Evolutionary conservation across 1,140 invertebrate species (phyloP).

Genomic region (Subanguina moxae): DNA sequence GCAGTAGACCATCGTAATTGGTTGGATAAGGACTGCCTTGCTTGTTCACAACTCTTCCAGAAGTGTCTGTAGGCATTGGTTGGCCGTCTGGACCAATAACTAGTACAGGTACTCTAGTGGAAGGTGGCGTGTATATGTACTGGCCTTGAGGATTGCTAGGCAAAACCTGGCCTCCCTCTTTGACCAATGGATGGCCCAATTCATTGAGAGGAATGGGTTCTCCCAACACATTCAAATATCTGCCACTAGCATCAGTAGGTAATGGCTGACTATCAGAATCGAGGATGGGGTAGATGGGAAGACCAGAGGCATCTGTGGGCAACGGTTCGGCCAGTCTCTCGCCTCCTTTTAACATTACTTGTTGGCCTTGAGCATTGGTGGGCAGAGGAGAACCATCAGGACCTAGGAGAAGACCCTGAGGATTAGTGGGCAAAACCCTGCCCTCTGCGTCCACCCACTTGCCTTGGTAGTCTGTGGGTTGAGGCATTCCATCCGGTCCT

Average conservation of each 20-base stretch:
- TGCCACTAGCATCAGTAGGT: constrained; percentile 26
- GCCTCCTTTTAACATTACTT: constrained; percentile 21
- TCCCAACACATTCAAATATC: not conserved
- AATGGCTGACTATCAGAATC: constrained; percentile 29
- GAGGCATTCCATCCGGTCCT: constrained; percentile 35
- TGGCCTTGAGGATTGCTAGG: constrained; percentile 24
- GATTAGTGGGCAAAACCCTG: constrained; percentile 24
- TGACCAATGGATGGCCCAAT: constrained; percentile 16
- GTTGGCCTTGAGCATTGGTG: constrained; percentile 27
- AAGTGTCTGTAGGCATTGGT: constrained; percentile 34
- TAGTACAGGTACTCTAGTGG: not conserved
- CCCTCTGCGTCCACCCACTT: constrained; percentile 23
- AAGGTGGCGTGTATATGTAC: constrained; percentile 12
- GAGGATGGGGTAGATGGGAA: constrained; percentile 44
- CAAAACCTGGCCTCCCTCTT: constrained; percentile 23
- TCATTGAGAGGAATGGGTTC: constrained; percentile 12
- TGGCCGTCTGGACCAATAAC: constrained; percentile 40
- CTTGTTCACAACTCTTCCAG: constrained; percentile 25
- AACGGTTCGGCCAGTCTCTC: not conserved
- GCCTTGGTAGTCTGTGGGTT: constrained; percentile 36
- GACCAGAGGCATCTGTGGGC: constrained; percentile 48
- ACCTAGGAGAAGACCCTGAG: constrained; percentile 20
- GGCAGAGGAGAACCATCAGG: constrained; percentile 36
- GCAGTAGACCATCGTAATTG: constrained; percentile 17
- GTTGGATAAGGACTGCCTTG: constrained; percentile 30